Evolutionary conservation across 2,113 vertebrate species (phyloP).

Genomic region (Megaceryle maxima): DNA sequence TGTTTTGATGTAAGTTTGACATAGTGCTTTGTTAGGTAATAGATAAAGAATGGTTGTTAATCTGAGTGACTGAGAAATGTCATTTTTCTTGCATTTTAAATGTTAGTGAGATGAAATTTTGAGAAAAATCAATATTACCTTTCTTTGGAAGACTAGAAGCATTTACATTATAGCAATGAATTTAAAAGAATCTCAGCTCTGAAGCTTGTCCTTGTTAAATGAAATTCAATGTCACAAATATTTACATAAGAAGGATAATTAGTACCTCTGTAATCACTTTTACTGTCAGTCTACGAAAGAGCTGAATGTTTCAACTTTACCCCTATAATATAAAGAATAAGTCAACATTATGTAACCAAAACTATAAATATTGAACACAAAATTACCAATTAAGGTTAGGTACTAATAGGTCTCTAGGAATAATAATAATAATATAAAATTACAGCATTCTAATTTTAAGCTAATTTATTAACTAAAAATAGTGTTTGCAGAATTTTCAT

Average conservation of each 20-base stretch:
- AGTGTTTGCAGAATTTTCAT: neutral
- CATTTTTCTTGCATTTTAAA: neutral
- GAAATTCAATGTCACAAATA: conserved; percentile 34
- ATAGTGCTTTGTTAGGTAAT: neutral
- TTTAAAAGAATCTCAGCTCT: neutral
- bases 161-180: conserved; percentile 26
- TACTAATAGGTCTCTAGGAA: neutral
- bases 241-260: conserved; percentile 59
- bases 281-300: conserved; percentile 48
- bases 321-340: conserved; percentile 33
- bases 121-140: neutral
- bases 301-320: conserved; percentile 28
- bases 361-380: conserved; percentile 2
- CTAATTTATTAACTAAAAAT: neutral
- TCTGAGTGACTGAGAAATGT: neutral
- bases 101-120: neutral
- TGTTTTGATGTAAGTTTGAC: neutral
- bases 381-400: neutral
- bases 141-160: neutral
- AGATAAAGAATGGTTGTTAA: neutral
- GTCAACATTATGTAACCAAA: conserved; percentile 3
- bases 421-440: neutral
- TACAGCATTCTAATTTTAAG: neutral
- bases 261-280: conserved; percentile 48
- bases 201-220: conserved; percentile 47